These are phyloP conservation scores for Drosophila obscura DNA, from an alignment of 1,140 invertebrate species.

Conservation along the genomic window DNA sequence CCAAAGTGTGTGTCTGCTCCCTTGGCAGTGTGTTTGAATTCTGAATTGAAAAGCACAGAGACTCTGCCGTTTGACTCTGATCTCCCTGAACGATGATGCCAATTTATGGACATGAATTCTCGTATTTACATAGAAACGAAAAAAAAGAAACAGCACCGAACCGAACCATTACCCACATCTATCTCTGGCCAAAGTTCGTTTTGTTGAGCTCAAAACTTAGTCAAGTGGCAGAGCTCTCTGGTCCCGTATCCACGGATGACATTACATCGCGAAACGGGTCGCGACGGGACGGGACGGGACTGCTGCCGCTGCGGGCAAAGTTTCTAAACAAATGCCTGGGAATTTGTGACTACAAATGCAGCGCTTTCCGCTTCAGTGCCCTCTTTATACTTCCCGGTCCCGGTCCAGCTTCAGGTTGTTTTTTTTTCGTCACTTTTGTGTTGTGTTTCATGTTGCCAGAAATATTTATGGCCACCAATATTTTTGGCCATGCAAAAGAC, in stretches of 20 bases:
- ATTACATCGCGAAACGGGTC: constrained; percentile 47
- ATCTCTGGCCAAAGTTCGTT: constrained; percentile 24
- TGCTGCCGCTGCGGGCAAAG: constrained; percentile 37
- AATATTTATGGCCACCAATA: constrained; percentile 77
- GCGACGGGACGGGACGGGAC: not conserved
- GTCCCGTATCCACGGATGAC: constrained; percentile 50
- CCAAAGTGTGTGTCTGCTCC: not conserved
- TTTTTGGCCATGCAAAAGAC: constrained; percentile 54
- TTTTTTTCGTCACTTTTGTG: constrained; percentile 9
- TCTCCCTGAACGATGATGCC: constrained; percentile 41
- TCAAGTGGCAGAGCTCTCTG: constrained; percentile 52
- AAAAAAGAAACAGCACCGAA: constrained; percentile 11
- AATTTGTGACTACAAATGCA: constrained; percentile 64
- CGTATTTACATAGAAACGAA: constrained; percentile 28
- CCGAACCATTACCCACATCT: not conserved
- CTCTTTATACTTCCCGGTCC: constrained; percentile 6
- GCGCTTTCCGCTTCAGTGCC: constrained; percentile 39
- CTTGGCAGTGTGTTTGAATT: not conserved
- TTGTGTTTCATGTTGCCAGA: constrained; percentile 56
- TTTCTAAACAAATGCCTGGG: constrained; percentile 67
- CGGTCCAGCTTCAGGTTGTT: not conserved
- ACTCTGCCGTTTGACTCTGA: constrained; percentile 28
- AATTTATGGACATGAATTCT: constrained; percentile 47
- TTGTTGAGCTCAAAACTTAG: constrained; percentile 42
- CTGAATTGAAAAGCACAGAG: constrained; percentile 3